These are phyloP conservation scores for Lindbergichthys nudifrons DNA, from an alignment of 2,797 vertebrate genomes.

Conservation along the genomic window DNA sequence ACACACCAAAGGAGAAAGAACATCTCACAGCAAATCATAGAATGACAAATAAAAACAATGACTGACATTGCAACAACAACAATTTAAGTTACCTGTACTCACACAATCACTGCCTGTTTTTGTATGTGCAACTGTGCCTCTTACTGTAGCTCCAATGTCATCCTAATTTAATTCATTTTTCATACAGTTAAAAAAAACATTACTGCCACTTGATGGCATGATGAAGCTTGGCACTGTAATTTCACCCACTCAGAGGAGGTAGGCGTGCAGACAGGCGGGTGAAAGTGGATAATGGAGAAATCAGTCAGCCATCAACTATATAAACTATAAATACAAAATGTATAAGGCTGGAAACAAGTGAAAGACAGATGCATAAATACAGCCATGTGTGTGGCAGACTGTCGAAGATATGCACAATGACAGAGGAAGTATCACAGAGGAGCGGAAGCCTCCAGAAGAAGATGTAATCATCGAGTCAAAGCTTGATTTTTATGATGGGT, in stretches of 20 bases:
- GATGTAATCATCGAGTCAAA: constrained; percentile 39
- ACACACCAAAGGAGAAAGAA: neutral
- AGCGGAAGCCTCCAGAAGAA: constrained; percentile 32
- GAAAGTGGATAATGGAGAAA: constrained; percentile 49
- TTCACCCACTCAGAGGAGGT: constrained; percentile 68
- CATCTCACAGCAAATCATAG: constrained; percentile 10
- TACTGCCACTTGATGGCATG: constrained; percentile 54
- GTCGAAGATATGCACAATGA: constrained; percentile 34
- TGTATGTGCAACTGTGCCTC: neutral
- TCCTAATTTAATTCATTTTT: constrained; percentile 48
- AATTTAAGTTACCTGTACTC: neutral
- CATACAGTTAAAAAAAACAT: constrained; percentile 24
- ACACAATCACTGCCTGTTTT: neutral
- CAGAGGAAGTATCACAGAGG: constrained; percentile 27
- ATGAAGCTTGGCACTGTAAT: constrained; percentile 65
- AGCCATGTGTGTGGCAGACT: constrained; percentile 4
- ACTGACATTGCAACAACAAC: neutral
- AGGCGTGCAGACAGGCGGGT: constrained; percentile 41
- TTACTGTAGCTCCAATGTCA: constrained; percentile 2
- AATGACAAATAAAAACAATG: neutral
- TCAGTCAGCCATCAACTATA: constrained; percentile 42
- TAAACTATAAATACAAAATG: constrained; percentile 10
- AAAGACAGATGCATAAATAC: constrained; percentile 32
- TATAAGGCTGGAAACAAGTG: constrained; percentile 27
- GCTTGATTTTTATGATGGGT: constrained; percentile 38